Evolutionary conservation across 2,888 invertebrate genomes (phyloP).

Genomic region (Drosophila anceps): DNA sequence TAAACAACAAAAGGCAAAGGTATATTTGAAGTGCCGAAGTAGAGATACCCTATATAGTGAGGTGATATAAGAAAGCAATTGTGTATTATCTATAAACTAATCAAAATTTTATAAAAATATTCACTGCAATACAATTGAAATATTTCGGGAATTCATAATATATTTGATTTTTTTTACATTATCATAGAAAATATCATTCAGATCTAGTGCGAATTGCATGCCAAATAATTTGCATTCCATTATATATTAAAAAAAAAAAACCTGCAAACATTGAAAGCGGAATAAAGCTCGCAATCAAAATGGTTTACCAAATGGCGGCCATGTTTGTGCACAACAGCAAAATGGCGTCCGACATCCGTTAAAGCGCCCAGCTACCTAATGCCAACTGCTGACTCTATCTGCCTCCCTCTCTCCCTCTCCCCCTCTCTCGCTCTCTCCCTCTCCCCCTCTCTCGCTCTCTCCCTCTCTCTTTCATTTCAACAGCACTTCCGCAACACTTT

Average conservation of each 20-base stretch:
- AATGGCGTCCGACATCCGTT: conserved; percentile 78
- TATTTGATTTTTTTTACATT: not conserved
- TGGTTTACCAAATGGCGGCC: conserved; percentile 48
- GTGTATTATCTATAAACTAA: not conserved
- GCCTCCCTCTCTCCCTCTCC: not conserved
- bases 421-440: not conserved
- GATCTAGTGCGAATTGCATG: not conserved
- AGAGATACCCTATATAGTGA: not conserved
- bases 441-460: too few relatives aligned
- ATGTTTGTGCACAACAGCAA: conserved; percentile 76
- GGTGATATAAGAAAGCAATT: too few relatives aligned
- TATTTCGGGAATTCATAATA: not conserved
- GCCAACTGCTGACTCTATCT: conserved; percentile 6
- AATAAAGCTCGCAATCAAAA: conserved; percentile 9
- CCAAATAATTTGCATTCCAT: not conserved
- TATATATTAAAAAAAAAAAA: not conserved
- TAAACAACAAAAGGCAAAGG: not conserved
- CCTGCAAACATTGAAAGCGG: not conserved
- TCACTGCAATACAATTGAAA: too few relatives aligned
- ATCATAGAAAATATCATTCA: not conserved
- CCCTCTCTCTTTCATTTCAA: too few relatives aligned
- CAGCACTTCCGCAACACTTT: conserved; percentile 57
- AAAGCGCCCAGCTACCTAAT: conserved; percentile 26
- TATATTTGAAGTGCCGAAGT: not conserved
- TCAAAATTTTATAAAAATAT: not conserved